These are phyloP conservation scores for Cyrtorhinus lividipennis DNA, from an alignment of 1,140 invertebrate species.

Conservation along the genomic window DNA sequence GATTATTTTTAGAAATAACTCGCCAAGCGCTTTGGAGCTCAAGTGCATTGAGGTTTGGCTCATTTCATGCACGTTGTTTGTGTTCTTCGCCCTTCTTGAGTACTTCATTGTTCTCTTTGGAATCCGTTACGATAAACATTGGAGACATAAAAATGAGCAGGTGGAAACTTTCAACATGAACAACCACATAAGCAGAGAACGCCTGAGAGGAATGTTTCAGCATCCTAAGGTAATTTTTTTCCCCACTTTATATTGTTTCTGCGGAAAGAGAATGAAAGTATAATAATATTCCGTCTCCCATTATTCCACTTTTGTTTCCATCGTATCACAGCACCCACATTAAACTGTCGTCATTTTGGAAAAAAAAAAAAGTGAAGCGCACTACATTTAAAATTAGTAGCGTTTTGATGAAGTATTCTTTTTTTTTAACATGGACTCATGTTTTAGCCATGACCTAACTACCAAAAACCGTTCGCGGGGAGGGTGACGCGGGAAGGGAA, in stretches of 20 bases:
- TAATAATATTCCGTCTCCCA: neutral
- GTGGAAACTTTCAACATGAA: slow-evolving; percentile 27
- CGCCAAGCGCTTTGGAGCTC: slow-evolving; percentile 43
- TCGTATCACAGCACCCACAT: neutral
- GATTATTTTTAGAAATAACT: slow-evolving; percentile 37
- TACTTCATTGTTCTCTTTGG: slow-evolving; percentile 51
- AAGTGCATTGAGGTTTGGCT: slow-evolving; percentile 60
- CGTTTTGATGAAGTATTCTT: too few species aligned
- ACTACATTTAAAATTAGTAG: too few species aligned
- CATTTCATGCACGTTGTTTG: slow-evolving; percentile 53
- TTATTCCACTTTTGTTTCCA: neutral
- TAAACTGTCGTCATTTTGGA: neutral
- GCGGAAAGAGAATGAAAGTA: too few species aligned
- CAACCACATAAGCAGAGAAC: slow-evolving; percentile 20
- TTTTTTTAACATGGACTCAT: too few species aligned
- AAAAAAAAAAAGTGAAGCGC: too few species aligned
- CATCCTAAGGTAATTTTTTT: slow-evolving; percentile 2
- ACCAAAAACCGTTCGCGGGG: too few species aligned
- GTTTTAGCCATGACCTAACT: too few species aligned
- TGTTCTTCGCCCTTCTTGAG: slow-evolving; percentile 53
- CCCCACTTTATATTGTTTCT: too few species aligned
- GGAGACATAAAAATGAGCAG: slow-evolving; percentile 37
- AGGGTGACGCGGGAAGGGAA: too few species aligned
- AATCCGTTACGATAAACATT: slow-evolving; percentile 43
- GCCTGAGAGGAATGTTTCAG: slow-evolving; percentile 15